Evolutionary conservation across 53 echinoderm and acorn worm species (phyloP), one percentile per base, ranked within the genome.

Genomic region (Zoroaster sp.): DNA sequence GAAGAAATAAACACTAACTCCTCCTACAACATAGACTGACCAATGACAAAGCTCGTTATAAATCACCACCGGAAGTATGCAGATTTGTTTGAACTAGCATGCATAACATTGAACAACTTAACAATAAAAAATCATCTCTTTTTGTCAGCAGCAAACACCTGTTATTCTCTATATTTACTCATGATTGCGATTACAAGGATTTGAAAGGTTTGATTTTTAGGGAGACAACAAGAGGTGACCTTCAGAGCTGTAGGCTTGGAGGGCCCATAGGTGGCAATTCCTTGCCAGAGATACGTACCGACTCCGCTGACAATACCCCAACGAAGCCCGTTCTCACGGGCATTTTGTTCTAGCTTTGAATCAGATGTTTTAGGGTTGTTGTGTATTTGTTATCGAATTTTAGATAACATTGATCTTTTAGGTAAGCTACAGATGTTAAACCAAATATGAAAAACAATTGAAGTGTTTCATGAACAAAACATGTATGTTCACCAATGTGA

Each of bases 131-230:
- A 76, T 42, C 51, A 18, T 47, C 49, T 46, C 18, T 47, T 30
- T 76, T 76, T 76, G 52, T 36, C 17, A 47, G 30, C 76, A 34
- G 40, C 33, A 53, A 79, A 79, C 79, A 79, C 55, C 79, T 63
- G 55, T 79, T 79, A 30, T 40, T 11, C 40, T 31, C 53, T 21
- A 36, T 23, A 21, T 36, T 79, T 79, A 59, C 63, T 59, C 63
- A 59, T 55, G 32, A 53, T 63, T 14, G 55, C 37, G 41, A 79
- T 79, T 79, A 30, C 25, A 18, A 59, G 79, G 59, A 39, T 78
- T 78, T 36, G 53, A 15, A 31, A 32, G 75, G 12, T 76, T 76
- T 49, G 76, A 75, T 75, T 75, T 75, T 44, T 75, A 32, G 40
- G 13, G 45, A 74, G 74, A 76, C 63, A 23, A 76, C 47, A 76